phyloP scores from a whole-genome alignment of 2,113 vertebrate species.

The Tiliqua scincoides region DNA sequence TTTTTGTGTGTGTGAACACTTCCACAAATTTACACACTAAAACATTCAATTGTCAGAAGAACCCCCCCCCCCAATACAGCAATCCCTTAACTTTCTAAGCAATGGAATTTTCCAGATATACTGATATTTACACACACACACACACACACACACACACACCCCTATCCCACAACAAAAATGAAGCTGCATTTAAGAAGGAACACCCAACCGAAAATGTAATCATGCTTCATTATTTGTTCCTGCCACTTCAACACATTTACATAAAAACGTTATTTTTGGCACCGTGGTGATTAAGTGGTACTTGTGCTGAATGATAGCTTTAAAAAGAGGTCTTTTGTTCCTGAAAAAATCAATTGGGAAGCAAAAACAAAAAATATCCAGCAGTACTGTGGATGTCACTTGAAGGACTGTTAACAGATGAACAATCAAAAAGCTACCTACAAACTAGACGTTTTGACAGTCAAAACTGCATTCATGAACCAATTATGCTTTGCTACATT shows the following conservation, averaged over 20 bases:
- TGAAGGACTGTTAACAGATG: constrained; percentile 4
- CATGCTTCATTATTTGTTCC: not conserved
- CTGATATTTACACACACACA: not conserved
- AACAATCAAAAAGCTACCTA: not conserved
- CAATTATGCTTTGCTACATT: not conserved
- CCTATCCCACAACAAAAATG: rapidly evolving
- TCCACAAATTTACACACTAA: rapidly evolving
- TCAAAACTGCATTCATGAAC: not conserved
- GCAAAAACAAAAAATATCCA: constrained; percentile 27
- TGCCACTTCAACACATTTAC: constrained; percentile 30
- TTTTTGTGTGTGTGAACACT: not conserved
- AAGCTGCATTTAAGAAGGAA: constrained; percentile 10
- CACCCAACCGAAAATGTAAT: not conserved
- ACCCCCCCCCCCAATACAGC: rapidly evolving
- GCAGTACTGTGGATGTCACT: not conserved
- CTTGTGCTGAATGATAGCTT: constrained; percentile 22
- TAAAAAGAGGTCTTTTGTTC: constrained; percentile 30
- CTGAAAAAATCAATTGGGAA: not conserved
- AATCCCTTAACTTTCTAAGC: not conserved
- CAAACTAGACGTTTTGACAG: not conserved
- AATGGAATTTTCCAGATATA: not conserved
- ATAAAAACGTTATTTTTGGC: constrained; percentile 20
- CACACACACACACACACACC: not conserved
- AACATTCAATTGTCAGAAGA: not conserved
- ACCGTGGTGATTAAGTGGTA: not conserved